Percentiles rank a stretch among this genome's conserved stretches.
These are phyloP conservation scores for Trididemnum nubilum DNA, from an alignment of 23 tunicate genomes.

Conservation along the genomic window DNA sequence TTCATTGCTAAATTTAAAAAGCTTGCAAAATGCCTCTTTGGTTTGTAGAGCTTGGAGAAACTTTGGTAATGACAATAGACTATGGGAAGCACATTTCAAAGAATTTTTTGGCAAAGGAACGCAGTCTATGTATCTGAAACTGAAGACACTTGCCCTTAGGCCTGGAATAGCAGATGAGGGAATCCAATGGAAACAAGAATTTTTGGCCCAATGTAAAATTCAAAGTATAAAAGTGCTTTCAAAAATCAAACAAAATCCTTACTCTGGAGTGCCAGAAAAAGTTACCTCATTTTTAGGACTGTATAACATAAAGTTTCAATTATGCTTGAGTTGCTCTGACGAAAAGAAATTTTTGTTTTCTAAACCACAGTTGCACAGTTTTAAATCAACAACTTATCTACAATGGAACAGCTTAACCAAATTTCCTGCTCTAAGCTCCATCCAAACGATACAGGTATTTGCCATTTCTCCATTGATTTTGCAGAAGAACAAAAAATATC, in stretches of 20 bases:
- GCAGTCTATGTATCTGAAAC: neutral
- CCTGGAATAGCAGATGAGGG: neutral
- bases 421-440: slow-evolving; percentile 30
- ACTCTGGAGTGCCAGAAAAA: slow-evolving; percentile 32
- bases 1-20: slow-evolving; percentile 16
- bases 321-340: neutral
- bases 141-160: slow-evolving; percentile 29
- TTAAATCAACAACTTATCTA: neutral
- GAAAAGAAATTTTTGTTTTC: slow-evolving; percentile 10
- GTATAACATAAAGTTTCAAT: slow-evolving; percentile 36
- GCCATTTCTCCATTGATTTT: slow-evolving; percentile 36
- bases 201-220: slow-evolving; percentile 7
- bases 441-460: slow-evolving; percentile 20
- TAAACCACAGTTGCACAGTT: neutral
- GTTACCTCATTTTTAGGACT: slow-evolving; percentile 7
- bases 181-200: slow-evolving; percentile 22
- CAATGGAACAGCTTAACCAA: slow-evolving; percentile 53
- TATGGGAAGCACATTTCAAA: slow-evolving; percentile 30
- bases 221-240: neutral
- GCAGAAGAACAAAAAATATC: neutral
- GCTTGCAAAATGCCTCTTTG: slow-evolving; percentile 6
- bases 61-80: slow-evolving; percentile 6
- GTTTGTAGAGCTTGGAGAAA: slow-evolving; percentile 39
- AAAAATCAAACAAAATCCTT: slow-evolving; percentile 22
- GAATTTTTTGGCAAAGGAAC: neutral